Base-by-base conservation (phyloP, 2,113 vertebrate species). In the Tragelaphus imberbis region DNA sequence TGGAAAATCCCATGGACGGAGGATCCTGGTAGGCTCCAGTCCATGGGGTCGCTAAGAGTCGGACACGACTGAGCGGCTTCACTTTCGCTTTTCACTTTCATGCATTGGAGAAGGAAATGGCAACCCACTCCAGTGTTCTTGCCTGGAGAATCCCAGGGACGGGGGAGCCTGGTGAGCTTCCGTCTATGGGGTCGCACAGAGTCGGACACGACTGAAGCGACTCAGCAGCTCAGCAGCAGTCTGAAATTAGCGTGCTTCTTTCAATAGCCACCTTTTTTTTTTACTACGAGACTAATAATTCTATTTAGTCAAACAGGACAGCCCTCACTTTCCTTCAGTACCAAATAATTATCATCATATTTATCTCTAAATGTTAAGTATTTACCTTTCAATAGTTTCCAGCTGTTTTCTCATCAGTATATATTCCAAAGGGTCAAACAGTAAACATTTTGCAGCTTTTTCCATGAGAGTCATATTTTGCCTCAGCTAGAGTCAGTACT, bases 361-460 rank as follows among this genome's bases (percentile, higher is more conserved):
- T 84, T 53, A 12, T 61, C 53, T 88, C 53, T 59, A 51, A 82
- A 49, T 90, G 90, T 47, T 36, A 68, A 40, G n/a, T 27, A 36
- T 65, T 95, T 96, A 95, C 90, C 94, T 97, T 81, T 88, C 16
- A 25, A 55, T 28, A 36, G 59, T 59, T 59, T 87, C 36, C 44
- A 88, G 87, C 23, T 90, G 44, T 68, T 85, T 90, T 63, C 90
- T 95, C 27, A 11, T 28, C 63, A 77, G 59, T 13, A 47, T n/a
- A 36, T 71, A 86, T 44, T 86, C 58, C 36, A 59, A 68, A 84
- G 4, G 81, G 40, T n/a, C 90, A 47, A 61, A 82, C 27, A 84
- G 84, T 79, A 90, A 68, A 40, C 81, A 90, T 40, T 40, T 40
- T 59, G 44, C 82, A 56, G 21, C 27, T 44, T 85, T 95, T 56